Conservation (phyloP, 35 echinoderm and acorn worm species). For the Anneissia japonica region DNA sequence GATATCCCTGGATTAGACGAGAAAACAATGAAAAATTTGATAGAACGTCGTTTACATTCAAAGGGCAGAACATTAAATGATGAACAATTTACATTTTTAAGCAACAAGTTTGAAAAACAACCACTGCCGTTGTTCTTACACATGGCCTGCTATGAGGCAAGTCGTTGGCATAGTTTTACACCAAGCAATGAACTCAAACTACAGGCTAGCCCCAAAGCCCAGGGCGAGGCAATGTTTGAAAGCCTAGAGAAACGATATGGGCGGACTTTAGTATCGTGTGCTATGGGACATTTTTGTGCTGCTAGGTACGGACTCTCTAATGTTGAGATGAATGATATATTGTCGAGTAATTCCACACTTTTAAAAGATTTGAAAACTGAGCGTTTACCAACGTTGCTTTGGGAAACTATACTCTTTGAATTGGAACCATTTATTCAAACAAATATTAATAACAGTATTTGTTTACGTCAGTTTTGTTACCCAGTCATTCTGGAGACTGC, state of each 20-base stretch:
- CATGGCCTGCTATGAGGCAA: constrained; percentile 50
- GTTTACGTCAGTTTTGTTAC: neutral
- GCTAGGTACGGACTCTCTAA: constrained; percentile 78
- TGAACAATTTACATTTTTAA: constrained; percentile 47
- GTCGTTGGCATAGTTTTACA: constrained; percentile 64
- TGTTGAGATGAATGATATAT: constrained; percentile 83
- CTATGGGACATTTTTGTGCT: constrained; percentile 49
- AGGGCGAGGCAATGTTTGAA: constrained; percentile 45
- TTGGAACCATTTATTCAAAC: constrained; percentile 46
- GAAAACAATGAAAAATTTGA: constrained; percentile 47
- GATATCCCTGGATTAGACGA: constrained; percentile 62
- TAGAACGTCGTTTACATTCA: constrained; percentile 52
- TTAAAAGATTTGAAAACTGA: constrained; percentile 57
- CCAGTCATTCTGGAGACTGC: neutral
- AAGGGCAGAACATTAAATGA: constrained; percentile 61
- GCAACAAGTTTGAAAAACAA: constrained; percentile 36
- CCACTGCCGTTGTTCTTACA: constrained; percentile 58
- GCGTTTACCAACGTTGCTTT: constrained; percentile 64
- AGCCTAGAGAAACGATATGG: constrained; percentile 75
- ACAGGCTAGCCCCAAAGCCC: constrained; percentile 28
- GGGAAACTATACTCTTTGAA: constrained; percentile 74
- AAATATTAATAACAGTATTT: neutral
- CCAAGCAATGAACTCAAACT: constrained; percentile 25
- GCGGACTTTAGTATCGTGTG: constrained; percentile 33
- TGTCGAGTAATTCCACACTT: constrained; percentile 82